A percentile compares a stretch with the other conserved stretches of the same genome.
These are phyloP conservation scores for Podilymbus podiceps DNA, from an alignment of 2,113 vertebrate genomes.

Conservation along the genomic window DNA sequence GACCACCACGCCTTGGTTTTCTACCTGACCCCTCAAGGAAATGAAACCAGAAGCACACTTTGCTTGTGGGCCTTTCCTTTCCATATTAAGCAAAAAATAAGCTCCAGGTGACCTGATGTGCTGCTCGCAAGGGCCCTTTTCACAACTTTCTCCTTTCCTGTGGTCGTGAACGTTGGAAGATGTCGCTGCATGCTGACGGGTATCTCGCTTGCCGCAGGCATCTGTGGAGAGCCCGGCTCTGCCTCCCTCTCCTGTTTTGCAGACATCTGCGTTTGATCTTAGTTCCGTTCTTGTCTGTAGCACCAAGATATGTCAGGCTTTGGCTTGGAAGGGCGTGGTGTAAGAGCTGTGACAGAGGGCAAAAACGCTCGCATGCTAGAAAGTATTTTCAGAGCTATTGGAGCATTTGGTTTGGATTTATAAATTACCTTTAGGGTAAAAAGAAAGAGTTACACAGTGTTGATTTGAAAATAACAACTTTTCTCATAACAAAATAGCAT, in stretches of 20 bases:
- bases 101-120: neutral
- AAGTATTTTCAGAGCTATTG: neutral
- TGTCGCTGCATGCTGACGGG: neutral
- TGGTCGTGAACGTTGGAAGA: accelerated
- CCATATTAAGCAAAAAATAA: accelerated
- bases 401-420: neutral
- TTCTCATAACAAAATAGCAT: neutral
- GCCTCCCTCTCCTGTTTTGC: neutral
- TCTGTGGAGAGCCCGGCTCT: too few relatives aligned
- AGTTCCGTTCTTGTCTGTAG: neutral
- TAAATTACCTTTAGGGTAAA: neutral
- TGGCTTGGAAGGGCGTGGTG: neutral
- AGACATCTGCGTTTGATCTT: neutral
- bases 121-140: neutral
- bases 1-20: neutral
- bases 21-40: neutral
- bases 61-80: neutral
- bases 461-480: neutral
- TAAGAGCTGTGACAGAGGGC: neutral
- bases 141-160: neutral
- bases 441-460: accelerated
- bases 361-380: accelerated
- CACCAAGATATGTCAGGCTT: neutral
- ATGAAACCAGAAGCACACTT: neutral
- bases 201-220: neutral